Conservation (phyloP, 2,888 invertebrate species). For the Melikaiella ostensackeni region DNA sequence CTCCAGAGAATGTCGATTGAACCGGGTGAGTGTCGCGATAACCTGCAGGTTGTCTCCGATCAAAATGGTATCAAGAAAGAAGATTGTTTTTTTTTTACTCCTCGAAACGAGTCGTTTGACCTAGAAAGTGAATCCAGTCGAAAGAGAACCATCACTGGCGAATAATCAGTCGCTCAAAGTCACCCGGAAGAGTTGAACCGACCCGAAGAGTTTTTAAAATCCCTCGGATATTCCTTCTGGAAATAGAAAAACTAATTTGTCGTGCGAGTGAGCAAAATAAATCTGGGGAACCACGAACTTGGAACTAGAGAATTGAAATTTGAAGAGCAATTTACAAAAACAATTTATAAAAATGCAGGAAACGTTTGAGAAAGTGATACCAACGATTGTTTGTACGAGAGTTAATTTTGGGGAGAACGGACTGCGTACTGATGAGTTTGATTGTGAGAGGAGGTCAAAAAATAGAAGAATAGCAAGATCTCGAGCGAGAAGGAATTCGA, state of each 20-base stretch:
- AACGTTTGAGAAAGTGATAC: slow-evolving; percentile 68
- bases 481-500: slow-evolving; percentile 60
- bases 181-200: neutral
- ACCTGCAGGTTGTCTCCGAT: slow-evolving; percentile 42
- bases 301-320: neutral
- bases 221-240: neutral
- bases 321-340: neutral
- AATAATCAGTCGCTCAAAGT: neutral
- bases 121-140: slow-evolving; percentile 16
- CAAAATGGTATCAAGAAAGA: slow-evolving; percentile 28
- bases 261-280: neutral
- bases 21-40: slow-evolving; percentile 56
- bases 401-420: slow-evolving; percentile 64
- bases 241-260: neutral
- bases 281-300: neutral
- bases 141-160: slow-evolving; percentile 4
- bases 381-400: slow-evolving; percentile 70
- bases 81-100: neutral
- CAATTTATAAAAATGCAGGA: slow-evolving; percentile 61
- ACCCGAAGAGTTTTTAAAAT: neutral
- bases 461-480: slow-evolving; percentile 61
- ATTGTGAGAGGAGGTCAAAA: slow-evolving; percentile 49
- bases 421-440: slow-evolving; percentile 54
- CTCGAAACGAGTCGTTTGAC: slow-evolving; percentile 8
- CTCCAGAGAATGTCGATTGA: slow-evolving; percentile 43